Evolutionary conservation across 2,797 vertebrate species (phyloP).

Genomic region (Odontamblyopus lacepedii): DNA sequence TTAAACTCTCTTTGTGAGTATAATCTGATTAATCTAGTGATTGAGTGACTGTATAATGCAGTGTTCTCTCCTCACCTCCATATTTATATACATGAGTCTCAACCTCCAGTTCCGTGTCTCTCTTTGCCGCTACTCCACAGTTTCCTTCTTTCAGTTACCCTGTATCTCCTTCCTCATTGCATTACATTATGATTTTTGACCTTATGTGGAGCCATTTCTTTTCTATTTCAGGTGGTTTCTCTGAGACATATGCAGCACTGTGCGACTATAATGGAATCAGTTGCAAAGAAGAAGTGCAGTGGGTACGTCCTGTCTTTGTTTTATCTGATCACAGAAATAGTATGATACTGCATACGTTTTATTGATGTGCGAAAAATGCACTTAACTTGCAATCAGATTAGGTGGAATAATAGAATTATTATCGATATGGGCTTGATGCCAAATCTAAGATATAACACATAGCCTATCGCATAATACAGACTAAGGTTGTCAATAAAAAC

Average conservation of each 20-base stretch:
- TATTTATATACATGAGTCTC: conserved; percentile 8
- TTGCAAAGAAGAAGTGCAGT: conserved; percentile 93
- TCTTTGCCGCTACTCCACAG: conserved; percentile 3
- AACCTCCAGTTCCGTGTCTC: conserved; percentile 10
- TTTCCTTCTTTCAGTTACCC: conserved; percentile 1
- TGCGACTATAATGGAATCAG: conserved; percentile 92
- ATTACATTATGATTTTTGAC: conserved; percentile 1
- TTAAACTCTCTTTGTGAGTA: conserved; percentile 33
- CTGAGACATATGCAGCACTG: conserved; percentile 89
- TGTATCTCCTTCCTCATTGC: conserved; percentile 14
- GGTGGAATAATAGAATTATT: background rate
- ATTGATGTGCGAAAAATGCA: conserved; percentile 2
- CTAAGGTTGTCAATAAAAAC: background rate
- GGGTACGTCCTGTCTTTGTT: conserved; percentile 70
- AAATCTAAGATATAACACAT: background rate
- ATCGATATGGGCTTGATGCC: background rate
- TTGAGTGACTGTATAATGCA: conserved; percentile 46
- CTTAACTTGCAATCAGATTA: background rate
- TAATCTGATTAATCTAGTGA: conserved; percentile 62
- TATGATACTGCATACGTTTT: too few species aligned
- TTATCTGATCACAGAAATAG: too few species aligned
- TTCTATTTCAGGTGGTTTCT: conserved; percentile 84
- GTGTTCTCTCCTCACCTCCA: conserved; percentile 60
- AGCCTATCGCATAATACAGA: background rate
- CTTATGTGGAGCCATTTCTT: conserved; percentile 30